These are phyloP conservation scores for Poecilia latipinna DNA, from an alignment of 2,113 vertebrate genomes.

Conservation along the genomic window DNA sequence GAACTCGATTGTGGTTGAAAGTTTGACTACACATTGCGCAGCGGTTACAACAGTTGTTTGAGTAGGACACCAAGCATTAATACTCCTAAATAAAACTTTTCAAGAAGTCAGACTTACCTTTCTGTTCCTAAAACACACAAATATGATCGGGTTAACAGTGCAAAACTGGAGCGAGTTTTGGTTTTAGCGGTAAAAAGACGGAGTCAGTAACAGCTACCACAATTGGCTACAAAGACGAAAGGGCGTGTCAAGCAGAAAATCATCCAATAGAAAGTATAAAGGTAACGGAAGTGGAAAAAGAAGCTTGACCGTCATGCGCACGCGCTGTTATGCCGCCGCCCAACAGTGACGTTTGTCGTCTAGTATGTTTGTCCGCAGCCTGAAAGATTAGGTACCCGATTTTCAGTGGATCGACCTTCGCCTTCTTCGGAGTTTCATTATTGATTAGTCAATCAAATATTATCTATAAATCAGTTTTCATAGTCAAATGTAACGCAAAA, in stretches of 20 bases:
- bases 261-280: neutral
- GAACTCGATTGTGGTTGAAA: neutral
- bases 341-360: too few relatives aligned
- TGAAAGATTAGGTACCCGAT: too few relatives aligned
- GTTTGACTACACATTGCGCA: neutral
- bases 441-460: too few relatives aligned
- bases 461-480: too few relatives aligned
- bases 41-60: neutral
- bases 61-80: neutral
- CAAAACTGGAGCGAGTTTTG: conserved; percentile 13
- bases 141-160: accelerated
- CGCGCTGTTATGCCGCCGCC: too few relatives aligned
- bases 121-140: neutral
- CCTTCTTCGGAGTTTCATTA: too few relatives aligned
- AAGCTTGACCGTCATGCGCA: too few relatives aligned
- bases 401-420: too few relatives aligned
- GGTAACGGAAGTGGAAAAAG: neutral
- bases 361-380: too few relatives aligned
- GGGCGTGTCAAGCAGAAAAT: neutral
- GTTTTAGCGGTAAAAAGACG: conserved; percentile 77
- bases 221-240: conserved; percentile 57
- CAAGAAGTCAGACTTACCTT: conserved; percentile 20
- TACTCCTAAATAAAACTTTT: neutral
- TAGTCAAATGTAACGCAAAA: too few relatives aligned
- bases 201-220: neutral